phyloP scores from a whole-genome alignment of 2,888 invertebrate genomes.

The Nephrotoma guestfalica region DNA sequence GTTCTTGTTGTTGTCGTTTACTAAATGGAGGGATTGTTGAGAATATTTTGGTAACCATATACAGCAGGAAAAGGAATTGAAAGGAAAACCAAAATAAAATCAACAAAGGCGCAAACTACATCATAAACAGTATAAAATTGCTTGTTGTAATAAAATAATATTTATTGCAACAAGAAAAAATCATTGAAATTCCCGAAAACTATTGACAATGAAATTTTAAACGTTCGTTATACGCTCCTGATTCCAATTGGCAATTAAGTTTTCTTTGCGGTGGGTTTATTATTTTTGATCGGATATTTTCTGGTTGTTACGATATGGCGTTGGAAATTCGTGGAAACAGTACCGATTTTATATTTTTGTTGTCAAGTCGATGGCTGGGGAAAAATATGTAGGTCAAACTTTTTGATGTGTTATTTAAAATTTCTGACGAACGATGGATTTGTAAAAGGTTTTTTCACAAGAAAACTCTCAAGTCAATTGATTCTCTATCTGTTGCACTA shows the following conservation, averaged over 20 bases:
- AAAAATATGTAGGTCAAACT: too few species aligned
- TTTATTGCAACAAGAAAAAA: not conserved
- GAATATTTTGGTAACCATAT: not conserved
- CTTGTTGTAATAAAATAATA: not conserved
- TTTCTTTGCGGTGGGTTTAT: not conserved
- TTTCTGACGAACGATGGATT: too few species aligned
- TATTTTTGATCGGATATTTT: too few species aligned
- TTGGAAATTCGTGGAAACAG: too few species aligned
- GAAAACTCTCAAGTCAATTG: too few species aligned
- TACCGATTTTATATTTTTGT: too few species aligned
- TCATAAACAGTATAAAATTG: not conserved
- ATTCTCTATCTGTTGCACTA: too few species aligned
- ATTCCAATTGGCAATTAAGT: not conserved
- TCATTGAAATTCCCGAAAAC: not conserved
- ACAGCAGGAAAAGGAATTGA: not conserved
- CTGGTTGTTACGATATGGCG: too few species aligned
- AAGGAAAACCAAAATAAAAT: not conserved
- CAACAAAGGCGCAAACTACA: not conserved
- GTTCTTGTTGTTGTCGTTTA: not conserved
- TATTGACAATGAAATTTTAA: not conserved
- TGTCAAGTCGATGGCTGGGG: too few species aligned
- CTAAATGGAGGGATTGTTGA: not conserved
- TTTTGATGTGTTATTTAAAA: too few species aligned
- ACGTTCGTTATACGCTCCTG: not conserved
- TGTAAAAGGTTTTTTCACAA: too few species aligned